A percentile compares a stretch with the other conserved stretches of the same genome.
Evolutionary conservation across 53 echinoderm and acorn worm genomes (phyloP).

Genomic region (Apostichopus leukothele): DNA sequence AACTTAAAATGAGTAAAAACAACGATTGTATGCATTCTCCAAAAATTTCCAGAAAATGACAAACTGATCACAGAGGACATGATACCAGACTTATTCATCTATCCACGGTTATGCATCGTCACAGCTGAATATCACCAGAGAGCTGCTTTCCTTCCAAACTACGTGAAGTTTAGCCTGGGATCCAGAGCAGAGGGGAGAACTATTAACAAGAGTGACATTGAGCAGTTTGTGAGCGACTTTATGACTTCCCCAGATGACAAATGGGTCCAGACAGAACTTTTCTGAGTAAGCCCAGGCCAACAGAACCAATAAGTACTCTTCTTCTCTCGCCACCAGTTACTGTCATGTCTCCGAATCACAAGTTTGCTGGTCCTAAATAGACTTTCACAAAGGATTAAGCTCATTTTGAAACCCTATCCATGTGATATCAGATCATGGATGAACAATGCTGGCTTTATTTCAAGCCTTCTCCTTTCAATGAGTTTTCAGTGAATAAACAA

Average conservation of each 20-base stretch:
- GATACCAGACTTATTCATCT: slow-evolving; percentile 84
- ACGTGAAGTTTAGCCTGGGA: slow-evolving; percentile 53
- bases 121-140: slow-evolving; percentile 69
- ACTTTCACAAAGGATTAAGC: no score
- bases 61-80: slow-evolving; percentile 66
- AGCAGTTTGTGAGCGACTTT: slow-evolving; percentile 15
- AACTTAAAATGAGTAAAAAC: no score
- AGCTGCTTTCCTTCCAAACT: slow-evolving; percentile 79
- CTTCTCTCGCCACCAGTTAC: no score
- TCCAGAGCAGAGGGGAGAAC: slow-evolving; percentile 32
- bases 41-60: slow-evolving; percentile 60
- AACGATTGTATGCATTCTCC: background rate
- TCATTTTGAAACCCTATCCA: no score
- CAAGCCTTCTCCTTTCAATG: no score
- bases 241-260: slow-evolving; percentile 21
- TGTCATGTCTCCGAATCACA: no score
- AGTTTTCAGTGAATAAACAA: no score
- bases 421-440: no score
- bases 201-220: slow-evolving; percentile 10
- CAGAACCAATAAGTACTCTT: no score
- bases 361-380: no score
- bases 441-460: no score
- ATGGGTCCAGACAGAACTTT: slow-evolving; percentile 54
- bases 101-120: slow-evolving; percentile 85
- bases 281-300: slow-evolving; percentile 2